Percentiles rank a stretch among this genome's conserved stretches.
Conservation (phyloP, 2,888 invertebrate species). For the Amblyteles armatorius region DNA sequence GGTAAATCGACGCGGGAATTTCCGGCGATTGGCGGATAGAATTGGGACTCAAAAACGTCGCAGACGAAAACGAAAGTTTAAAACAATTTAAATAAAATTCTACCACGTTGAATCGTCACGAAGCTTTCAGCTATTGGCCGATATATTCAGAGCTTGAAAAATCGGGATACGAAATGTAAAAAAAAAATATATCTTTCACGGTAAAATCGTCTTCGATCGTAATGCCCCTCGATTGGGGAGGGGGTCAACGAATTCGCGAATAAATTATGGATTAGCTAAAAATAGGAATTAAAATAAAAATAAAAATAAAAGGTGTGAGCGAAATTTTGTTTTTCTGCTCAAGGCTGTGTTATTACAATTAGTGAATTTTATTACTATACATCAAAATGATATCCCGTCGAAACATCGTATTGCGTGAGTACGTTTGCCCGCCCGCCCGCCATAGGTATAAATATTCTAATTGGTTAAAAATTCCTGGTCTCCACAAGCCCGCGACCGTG, state of each 20-base stretch:
- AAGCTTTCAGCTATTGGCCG: too few relatives aligned
- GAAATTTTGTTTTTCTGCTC: background rate
- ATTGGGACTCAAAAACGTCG: background rate
- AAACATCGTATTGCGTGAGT: conserved; percentile 56
- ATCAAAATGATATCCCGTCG: background rate
- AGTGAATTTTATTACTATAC: conserved; percentile 27
- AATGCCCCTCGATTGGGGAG: background rate
- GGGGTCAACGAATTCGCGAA: background rate
- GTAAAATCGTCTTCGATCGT: background rate
- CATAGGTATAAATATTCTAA: conserved; percentile 76
- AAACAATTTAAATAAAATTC: too few relatives aligned
- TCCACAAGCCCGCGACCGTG: conserved; percentile 77
- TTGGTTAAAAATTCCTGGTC: conserved; percentile 79
- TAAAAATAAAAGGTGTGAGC: background rate
- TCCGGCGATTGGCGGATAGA: too few relatives aligned
- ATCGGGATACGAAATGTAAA: background rate
- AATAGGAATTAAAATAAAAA: background rate
- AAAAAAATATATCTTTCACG: background rate
- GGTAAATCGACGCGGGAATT: too few relatives aligned
- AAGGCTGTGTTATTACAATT: background rate
- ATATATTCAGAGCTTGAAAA: background rate
- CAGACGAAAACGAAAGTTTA: too few relatives aligned
- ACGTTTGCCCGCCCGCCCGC: conserved; percentile 47
- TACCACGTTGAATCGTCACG: too few relatives aligned
- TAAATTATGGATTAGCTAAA: background rate